Conservation (phyloP, 2,888 invertebrate genomes). For the Aspidapion aeneum region DNA sequence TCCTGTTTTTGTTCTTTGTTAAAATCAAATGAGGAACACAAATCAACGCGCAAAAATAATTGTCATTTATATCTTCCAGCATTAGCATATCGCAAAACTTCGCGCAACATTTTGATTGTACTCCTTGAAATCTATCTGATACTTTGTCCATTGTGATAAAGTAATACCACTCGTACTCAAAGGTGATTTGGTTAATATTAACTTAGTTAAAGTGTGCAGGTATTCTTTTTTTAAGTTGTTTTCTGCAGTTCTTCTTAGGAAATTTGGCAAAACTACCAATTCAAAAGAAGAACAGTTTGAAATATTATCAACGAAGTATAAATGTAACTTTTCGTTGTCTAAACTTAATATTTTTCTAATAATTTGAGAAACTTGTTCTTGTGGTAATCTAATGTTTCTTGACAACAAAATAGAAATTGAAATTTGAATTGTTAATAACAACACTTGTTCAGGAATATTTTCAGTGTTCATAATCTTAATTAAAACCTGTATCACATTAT, state of each 20-base stretch:
- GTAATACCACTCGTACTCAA: conserved; percentile 58
- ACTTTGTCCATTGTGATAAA: conserved; percentile 62
- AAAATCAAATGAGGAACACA: conserved; percentile 55
- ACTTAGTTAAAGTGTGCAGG: conserved; percentile 60
- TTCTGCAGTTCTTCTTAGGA: conserved; percentile 58
- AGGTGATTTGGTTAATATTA: conserved; percentile 65
- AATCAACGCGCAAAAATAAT: conserved; percentile 51
- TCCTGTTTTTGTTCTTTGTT: conserved; percentile 30
- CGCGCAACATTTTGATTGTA: conserved; percentile 46
- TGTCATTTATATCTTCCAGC: conserved; percentile 45
- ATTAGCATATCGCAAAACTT: conserved; percentile 45
- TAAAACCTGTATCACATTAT: conserved; percentile 57
- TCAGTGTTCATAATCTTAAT: conserved; percentile 50
- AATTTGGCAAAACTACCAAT: conserved; percentile 64
- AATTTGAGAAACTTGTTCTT: conserved; percentile 69
- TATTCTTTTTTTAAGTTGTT: conserved; percentile 53
- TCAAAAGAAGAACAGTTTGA: conserved; percentile 68
- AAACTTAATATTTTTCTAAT: conserved; percentile 60
- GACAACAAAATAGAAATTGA: conserved; percentile 59
- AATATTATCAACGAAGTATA: conserved; percentile 64
- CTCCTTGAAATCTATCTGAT: conserved; percentile 56
- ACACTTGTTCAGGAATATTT: conserved; percentile 49
- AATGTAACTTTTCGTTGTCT: conserved; percentile 54
- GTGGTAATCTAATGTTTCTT: conserved; percentile 60
- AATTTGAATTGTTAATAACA: conserved; percentile 54